Conservation (phyloP, 1,140 invertebrate genomes). For the Delia radicum region DNA sequence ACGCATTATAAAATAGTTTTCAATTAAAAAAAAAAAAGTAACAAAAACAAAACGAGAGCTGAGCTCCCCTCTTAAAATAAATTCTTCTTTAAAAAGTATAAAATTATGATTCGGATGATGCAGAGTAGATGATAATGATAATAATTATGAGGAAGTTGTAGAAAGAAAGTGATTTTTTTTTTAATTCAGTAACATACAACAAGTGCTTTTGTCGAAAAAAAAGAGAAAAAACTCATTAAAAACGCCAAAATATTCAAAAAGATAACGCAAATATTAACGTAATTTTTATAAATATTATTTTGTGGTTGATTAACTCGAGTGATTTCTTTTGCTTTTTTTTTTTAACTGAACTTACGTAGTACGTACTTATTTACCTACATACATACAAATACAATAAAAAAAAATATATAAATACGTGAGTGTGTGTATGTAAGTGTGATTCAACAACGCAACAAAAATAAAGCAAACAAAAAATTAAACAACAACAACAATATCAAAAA, state of each 20-base stretch:
- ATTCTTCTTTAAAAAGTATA: too few species aligned
- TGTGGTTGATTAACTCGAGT: constrained; percentile 11
- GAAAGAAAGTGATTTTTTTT: background rate
- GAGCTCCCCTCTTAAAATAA: background rate
- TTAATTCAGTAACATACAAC: background rate
- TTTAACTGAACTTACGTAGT: constrained; percentile 21
- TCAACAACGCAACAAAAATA: constrained; percentile 27
- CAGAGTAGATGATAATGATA: background rate
- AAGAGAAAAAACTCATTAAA: background rate
- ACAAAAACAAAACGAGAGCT: background rate
- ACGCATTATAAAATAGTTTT: background rate
- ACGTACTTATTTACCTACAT: constrained; percentile 18
- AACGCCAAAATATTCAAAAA: background rate
- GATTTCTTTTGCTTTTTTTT: background rate
- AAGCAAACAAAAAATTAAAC: background rate
- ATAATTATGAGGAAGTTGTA: background rate
- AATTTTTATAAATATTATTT: background rate
- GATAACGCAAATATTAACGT: background rate
- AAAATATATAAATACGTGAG: constrained; percentile 1
- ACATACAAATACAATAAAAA: constrained; percentile 2
- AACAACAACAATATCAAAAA: background rate
- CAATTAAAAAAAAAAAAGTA: background rate
- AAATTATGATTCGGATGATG: background rate
- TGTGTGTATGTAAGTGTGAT: constrained; percentile 29
- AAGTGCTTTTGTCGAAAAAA: background rate